Conservation (phyloP, 2,113 vertebrate genomes). For the Oryzias javanicus region DNA sequence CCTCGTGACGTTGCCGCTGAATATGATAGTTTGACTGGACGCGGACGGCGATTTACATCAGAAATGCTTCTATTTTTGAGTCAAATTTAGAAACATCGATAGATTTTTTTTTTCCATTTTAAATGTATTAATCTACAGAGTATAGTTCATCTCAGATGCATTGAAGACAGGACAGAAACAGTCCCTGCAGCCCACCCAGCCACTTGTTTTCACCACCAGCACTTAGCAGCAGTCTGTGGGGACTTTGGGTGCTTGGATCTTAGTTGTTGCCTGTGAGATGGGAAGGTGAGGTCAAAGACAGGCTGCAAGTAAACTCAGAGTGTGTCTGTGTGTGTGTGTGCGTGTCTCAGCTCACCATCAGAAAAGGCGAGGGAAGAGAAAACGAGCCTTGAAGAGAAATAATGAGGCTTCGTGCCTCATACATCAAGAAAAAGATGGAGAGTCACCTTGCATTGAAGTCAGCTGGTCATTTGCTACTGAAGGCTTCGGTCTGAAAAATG, state of each 20-base stretch:
- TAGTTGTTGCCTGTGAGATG: slow-evolving; percentile 30
- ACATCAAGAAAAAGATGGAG: slow-evolving; percentile 54
- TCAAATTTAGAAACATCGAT: not conserved
- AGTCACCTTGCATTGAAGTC: slow-evolving; percentile 64
- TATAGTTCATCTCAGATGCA: not conserved
- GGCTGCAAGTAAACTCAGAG: slow-evolving; percentile 18
- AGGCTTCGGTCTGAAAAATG: slow-evolving; percentile 30
- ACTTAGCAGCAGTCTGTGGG: slow-evolving; percentile 45
- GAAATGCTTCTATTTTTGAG: slow-evolving; percentile 23
- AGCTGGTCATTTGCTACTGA: slow-evolving; percentile 45
- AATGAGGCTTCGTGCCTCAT: slow-evolving; percentile 60
- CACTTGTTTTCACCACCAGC: slow-evolving; percentile 36
- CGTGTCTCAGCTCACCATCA: slow-evolving; percentile 28
- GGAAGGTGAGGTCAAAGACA: slow-evolving; percentile 72
- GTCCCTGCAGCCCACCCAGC: slow-evolving; percentile 3
- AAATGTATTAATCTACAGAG: too few relatives aligned
- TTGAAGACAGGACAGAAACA: slow-evolving; percentile 9
- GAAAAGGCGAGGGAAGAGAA: slow-evolving; percentile 42
- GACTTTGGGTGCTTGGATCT: slow-evolving; percentile 50
- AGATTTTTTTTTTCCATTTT: not conserved
- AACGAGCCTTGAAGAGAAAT: slow-evolving; percentile 61
- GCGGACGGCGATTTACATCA: not conserved
- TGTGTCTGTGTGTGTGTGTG: slow-evolving; percentile 13
- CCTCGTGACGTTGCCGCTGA: slow-evolving; percentile 50
- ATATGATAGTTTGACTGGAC: slow-evolving; percentile 39